A percentile compares a stretch with the other conserved stretches of the same genome.
Evolutionary conservation across 2,797 vertebrate genomes (phyloP).

Genomic region (Hemitrygon akajei): DNA sequence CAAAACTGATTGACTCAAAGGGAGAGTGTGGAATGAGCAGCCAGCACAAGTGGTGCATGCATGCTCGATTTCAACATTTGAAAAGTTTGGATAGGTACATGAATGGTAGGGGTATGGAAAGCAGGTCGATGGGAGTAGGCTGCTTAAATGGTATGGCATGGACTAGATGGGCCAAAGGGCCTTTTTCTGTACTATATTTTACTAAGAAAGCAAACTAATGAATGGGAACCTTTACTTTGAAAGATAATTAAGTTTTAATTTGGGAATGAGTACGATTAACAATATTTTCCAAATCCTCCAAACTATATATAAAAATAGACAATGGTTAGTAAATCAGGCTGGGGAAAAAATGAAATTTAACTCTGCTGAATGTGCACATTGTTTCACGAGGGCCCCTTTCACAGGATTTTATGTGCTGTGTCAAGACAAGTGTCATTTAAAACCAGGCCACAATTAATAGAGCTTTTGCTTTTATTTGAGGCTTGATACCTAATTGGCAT

Average conservation of each 20-base stretch:
- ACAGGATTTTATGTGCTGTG: neutral
- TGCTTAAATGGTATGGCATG: too few relatives aligned
- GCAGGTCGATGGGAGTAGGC: too few relatives aligned
- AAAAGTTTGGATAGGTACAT: too few relatives aligned
- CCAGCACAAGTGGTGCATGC: too few relatives aligned
- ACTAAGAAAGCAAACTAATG: neutral
- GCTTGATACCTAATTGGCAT: conserved; percentile 19
- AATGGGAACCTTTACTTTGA: neutral
- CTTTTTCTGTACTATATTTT: too few relatives aligned
- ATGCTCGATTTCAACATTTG: too few relatives aligned
- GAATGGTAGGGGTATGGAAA: too few relatives aligned
- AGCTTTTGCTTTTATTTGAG: conserved; percentile 32
- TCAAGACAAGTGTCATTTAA: neutral
- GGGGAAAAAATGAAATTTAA: neutral
- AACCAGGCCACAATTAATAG: neutral
- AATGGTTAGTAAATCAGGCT: neutral
- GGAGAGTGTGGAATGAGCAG: too few relatives aligned
- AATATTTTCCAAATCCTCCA: conserved; percentile 21
- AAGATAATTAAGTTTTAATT: neutral
- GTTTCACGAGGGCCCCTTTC: neutral
- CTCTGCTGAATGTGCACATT: neutral
- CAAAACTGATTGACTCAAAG: neutral
- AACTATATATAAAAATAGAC: neutral
- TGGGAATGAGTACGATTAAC: neutral
- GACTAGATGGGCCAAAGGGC: too few relatives aligned